A percentile compares a stretch with the other conserved stretches of the same genome.
Conservation (phyloP, 1,140 invertebrate genomes). For the Macrocentrus cingulum region DNA sequence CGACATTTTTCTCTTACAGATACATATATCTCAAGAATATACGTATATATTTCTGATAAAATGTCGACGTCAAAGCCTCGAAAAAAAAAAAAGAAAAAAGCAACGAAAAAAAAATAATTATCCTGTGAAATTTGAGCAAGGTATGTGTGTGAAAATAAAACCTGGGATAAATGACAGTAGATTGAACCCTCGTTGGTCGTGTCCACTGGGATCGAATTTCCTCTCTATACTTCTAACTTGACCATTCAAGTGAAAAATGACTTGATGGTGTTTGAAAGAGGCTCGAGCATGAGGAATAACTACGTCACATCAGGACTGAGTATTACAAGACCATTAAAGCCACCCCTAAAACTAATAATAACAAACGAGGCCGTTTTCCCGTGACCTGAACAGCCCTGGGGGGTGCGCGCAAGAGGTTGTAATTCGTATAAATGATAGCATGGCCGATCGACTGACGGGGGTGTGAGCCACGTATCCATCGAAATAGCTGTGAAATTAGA, state of each 20-base stretch:
- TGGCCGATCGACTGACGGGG: constrained; percentile 25
- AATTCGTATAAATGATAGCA: constrained; percentile 37
- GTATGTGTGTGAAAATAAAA: constrained; percentile 7
- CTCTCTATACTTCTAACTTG: not conserved
- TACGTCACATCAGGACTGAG: not conserved
- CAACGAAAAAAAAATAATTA: too few species aligned
- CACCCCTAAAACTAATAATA: constrained; percentile 33
- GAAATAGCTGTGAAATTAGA: constrained; percentile 36
- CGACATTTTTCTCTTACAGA: constrained; percentile 1
- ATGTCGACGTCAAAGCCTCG: too few species aligned
- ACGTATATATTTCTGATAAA: too few species aligned
- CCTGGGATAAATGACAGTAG: constrained; percentile 11
- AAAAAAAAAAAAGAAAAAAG: too few species aligned
- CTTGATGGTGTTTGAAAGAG: not conserved
- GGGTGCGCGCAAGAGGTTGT: constrained; percentile 18
- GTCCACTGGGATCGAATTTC: constrained; percentile 8
- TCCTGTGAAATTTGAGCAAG: too few species aligned
- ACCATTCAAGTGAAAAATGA: too few species aligned
- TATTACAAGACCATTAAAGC: constrained; percentile 33
- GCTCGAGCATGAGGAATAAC: constrained; percentile 1
- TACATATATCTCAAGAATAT: too few species aligned
- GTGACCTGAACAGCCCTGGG: constrained; percentile 16
- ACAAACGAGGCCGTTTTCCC: constrained; percentile 29
- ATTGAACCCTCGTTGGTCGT: not conserved
- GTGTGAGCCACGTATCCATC: constrained; percentile 23